phyloP scores from a whole-genome alignment of 2,113 vertebrate genomes.

The Colinus virginianus region DNA sequence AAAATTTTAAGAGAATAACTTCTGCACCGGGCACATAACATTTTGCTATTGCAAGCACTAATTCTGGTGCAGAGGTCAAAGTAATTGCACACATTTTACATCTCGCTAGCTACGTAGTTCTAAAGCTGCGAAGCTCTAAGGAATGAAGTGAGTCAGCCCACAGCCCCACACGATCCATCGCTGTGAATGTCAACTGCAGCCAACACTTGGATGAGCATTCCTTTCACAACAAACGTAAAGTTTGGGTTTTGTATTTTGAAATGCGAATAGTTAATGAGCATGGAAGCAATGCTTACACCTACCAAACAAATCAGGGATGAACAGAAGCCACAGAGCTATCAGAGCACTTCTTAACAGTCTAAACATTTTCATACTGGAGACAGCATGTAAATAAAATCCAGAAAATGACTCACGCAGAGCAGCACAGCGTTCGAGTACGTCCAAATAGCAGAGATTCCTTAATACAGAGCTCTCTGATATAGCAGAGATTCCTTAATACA shows the following conservation, averaged over 20 bases:
- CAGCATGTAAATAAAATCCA: neutral
- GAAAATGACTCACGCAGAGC: neutral
- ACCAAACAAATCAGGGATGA: neutral
- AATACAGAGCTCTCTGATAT: neutral
- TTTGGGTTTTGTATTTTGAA: neutral
- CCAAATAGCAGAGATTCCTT: neutral
- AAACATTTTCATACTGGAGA: neutral
- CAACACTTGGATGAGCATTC: neutral
- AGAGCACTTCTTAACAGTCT: neutral
- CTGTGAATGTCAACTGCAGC: neutral
- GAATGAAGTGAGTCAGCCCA: constrained; percentile 21
- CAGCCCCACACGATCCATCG: neutral
- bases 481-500: neutral
- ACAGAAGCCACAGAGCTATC: neutral
- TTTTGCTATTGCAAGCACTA: neutral
- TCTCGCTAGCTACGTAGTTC: neutral
- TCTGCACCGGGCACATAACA: neutral
- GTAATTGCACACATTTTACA: neutral
- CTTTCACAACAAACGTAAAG: neutral
- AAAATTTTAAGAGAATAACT: neutral
- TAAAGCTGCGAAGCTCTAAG: neutral
- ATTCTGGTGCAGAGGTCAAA: neutral
- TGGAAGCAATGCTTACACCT: neutral
- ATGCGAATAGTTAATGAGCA: neutral
- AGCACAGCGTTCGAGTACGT: neutral